Percentiles rank a stretch among this genome's conserved stretches.
phyloP scores from a whole-genome alignment of 2,888 invertebrate genomes.

The Andricus quercusramuli region DNA sequence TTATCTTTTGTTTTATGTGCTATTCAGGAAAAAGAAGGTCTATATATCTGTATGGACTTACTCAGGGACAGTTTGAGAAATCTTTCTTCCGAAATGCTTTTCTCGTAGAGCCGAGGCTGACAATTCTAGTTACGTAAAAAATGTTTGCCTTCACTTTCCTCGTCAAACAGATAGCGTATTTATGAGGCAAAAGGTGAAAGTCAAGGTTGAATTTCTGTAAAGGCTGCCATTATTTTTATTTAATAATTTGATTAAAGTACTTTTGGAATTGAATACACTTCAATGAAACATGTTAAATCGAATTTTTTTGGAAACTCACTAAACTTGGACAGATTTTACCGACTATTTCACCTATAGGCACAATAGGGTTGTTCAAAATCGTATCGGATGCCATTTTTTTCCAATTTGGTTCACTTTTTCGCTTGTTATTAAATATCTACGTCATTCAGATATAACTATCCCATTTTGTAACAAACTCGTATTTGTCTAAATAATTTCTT shows the following conservation, averaged over 20 bases:
- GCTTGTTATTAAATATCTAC: too few relatives aligned
- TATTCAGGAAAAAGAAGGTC: neutral
- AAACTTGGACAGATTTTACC: too few relatives aligned
- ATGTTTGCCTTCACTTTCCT: slow-evolving; percentile 13
- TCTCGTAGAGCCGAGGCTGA: neutral
- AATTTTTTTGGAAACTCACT: too few relatives aligned
- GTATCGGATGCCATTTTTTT: too few relatives aligned
- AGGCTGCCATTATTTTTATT: neutral
- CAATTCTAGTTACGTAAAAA: slow-evolving; percentile 7
- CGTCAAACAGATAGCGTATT: neutral
- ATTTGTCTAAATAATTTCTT: too few relatives aligned
- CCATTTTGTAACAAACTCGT: too few relatives aligned
- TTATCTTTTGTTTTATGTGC: neutral
- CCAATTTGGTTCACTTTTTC: too few relatives aligned
- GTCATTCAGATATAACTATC: too few relatives aligned
- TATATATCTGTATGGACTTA: neutral
- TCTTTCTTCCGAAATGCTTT: neutral
- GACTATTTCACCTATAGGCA: too few relatives aligned
- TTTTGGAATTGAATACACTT: too few relatives aligned
- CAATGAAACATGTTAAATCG: too few relatives aligned
- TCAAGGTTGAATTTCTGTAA: neutral
- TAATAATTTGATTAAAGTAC: neutral
- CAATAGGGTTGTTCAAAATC: too few relatives aligned
- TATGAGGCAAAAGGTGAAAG: neutral
- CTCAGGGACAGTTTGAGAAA: neutral